Evolutionary conservation across 2,113 vertebrate genomes (phyloP).

Genomic region (Perca schrenkii): DNA sequence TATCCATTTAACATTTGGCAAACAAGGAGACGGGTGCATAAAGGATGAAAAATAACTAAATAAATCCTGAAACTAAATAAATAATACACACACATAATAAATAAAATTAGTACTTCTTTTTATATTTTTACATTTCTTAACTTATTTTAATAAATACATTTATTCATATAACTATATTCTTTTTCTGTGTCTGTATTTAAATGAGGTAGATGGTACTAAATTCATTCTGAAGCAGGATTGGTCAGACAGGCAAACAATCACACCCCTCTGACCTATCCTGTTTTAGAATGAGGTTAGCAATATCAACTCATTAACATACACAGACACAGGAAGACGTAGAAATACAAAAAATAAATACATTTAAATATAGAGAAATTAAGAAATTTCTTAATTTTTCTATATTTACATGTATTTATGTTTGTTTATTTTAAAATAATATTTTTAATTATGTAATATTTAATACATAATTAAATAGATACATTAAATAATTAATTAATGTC

Average conservation of each 20-base stretch:
- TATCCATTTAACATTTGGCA: background rate
- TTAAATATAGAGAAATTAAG: background rate
- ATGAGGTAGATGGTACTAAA: background rate
- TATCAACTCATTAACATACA: background rate
- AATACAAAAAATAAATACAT: background rate
- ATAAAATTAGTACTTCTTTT: too few relatives aligned
- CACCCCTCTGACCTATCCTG: background rate
- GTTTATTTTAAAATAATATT: too few relatives aligned
- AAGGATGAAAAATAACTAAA: background rate
- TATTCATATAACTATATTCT: too few relatives aligned
- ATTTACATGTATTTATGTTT: too few relatives aligned
- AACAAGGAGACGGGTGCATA: background rate
- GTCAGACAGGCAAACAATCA: background rate
- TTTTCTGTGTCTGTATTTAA: too few relatives aligned
- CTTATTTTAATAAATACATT: background rate
- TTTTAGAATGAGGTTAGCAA: background rate
- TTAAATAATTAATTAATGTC: too few relatives aligned
- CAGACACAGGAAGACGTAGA: background rate
- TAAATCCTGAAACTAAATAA: background rate
- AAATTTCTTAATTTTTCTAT: too few relatives aligned
- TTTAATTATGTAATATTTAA: too few relatives aligned
- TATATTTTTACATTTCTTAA: background rate
- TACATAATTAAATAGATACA: too few relatives aligned
- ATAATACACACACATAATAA: background rate
- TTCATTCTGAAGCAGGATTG: background rate